Conservation (phyloP, 2,113 vertebrate genomes). For the Ptilonorhynchus violaceus region DNA sequence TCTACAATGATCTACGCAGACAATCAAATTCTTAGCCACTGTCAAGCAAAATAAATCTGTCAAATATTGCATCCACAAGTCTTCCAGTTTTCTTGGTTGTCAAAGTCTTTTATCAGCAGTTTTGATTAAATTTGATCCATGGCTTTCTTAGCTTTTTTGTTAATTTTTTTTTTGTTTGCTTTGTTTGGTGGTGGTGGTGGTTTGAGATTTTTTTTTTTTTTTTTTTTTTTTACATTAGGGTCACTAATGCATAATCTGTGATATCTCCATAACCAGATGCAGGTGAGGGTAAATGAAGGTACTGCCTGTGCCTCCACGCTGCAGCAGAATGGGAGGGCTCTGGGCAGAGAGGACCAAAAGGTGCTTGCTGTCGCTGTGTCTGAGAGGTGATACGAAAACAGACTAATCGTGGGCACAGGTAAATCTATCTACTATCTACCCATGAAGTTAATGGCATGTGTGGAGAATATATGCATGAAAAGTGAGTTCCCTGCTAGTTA, state of each 20-base stretch:
- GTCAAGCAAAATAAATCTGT: background rate
- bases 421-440: background rate
- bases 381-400: background rate
- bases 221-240: background rate
- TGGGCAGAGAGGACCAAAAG: background rate
- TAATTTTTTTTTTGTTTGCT: background rate
- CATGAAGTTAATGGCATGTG: background rate
- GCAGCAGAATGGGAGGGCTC: fast-evolving
- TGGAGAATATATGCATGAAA: background rate
- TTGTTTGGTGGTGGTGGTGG: background rate
- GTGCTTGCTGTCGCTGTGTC: fast-evolving
- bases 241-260: background rate
- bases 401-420: background rate
- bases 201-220: background rate
- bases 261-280: background rate
- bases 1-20: background rate
- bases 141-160: background rate
- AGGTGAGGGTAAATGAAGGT: background rate
- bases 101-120: background rate
- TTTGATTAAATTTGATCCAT: background rate
- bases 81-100: background rate
- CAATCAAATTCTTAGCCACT: background rate
- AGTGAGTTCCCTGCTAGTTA: background rate
- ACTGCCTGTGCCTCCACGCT: fast-evolving
- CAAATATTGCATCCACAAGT: background rate